A percentile compares a stretch with the other conserved stretches of the same genome.
Conservation (phyloP, 1,140 invertebrate genomes). For the Amphibalanus amphitrite region DNA sequence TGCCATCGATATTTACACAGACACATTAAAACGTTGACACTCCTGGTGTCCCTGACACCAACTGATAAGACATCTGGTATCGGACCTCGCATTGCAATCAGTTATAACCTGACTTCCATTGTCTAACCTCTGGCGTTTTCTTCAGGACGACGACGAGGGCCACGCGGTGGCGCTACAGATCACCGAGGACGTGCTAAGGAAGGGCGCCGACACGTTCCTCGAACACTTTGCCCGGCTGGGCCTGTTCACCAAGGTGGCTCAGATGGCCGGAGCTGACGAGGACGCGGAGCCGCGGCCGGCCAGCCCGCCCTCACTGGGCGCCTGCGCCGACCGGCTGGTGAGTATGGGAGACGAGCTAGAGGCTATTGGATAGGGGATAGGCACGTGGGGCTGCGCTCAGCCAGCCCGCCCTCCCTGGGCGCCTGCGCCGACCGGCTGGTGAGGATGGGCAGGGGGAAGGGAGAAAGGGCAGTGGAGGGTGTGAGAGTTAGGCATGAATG, state of each 20-base stretch:
- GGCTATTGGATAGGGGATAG: no score
- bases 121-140: no score
- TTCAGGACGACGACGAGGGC: constrained; percentile 86
- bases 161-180: constrained; percentile 81
- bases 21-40: no score
- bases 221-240: constrained; percentile 92
- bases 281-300: constrained; percentile 17
- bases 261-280: constrained; percentile 37
- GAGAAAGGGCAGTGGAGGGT: no score
- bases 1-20: no score
- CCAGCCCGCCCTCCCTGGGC: not conserved
- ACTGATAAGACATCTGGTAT: no score
- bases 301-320: not conserved
- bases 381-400: constrained; percentile 16
- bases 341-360: no score
- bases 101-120: no score
- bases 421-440: not conserved
- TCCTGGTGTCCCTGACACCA: no score
- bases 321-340: not conserved
- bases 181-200: constrained; percentile 86
- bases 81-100: no score
- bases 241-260: constrained; percentile 82
- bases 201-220: constrained; percentile 77
- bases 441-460: no score
- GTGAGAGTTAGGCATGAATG: no score